These are phyloP conservation scores for Picus viridis DNA, from an alignment of 2,797 vertebrate genomes.

Conservation along the genomic window DNA sequence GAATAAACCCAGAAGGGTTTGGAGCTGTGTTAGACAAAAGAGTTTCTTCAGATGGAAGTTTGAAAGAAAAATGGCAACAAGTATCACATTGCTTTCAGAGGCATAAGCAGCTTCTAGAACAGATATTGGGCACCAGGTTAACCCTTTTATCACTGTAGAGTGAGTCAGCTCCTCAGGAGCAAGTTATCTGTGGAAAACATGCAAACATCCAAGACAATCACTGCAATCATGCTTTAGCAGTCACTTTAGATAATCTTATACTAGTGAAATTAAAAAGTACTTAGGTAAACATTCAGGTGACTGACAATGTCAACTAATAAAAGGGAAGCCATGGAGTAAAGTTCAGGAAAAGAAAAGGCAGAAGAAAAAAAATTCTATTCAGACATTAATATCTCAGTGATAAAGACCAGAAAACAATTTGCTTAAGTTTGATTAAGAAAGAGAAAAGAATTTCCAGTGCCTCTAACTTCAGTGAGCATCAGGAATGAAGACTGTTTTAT, in stretches of 20 bases:
- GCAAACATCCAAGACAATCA: not conserved
- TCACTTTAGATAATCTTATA: not conserved
- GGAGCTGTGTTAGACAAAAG: not conserved
- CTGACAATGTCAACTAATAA: not conserved
- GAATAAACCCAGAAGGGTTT: not conserved
- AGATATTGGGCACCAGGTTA: not conserved
- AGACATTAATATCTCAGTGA: not conserved
- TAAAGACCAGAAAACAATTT: not conserved
- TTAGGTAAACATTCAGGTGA: not conserved
- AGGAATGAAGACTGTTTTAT: not conserved
- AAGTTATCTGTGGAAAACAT: not conserved
- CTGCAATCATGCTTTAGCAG: not conserved
- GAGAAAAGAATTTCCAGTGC: not conserved
- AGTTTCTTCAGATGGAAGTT: not conserved
- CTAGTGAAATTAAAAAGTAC: not conserved
- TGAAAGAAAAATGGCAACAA: not conserved
- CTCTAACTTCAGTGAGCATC: not conserved
- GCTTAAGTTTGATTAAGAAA: not conserved
- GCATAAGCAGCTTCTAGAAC: not conserved
- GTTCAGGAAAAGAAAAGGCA: not conserved
- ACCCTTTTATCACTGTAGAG: not conserved
- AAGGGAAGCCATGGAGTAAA: not conserved
- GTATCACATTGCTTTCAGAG: not conserved
- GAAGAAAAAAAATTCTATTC: not conserved
- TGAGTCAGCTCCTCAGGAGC: not conserved